A percentile compares a stretch with the other conserved stretches of the same genome.
Conservation (phyloP, 2,888 invertebrate species). For the Invenusta paracnida region DNA sequence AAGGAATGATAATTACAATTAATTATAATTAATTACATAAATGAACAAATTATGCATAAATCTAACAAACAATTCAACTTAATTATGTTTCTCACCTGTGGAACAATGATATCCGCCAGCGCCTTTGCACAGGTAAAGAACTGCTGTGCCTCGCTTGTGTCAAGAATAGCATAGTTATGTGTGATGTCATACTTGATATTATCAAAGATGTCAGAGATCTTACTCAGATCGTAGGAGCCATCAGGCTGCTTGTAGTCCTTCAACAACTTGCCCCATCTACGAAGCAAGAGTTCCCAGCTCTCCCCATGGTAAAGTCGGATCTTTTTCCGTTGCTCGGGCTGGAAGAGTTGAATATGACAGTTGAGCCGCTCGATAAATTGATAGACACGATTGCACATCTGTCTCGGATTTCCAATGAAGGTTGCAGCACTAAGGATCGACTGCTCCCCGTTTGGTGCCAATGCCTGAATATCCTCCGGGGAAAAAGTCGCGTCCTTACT, state of each 20-base stretch:
- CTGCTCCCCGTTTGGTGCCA: slow-evolving; percentile 81
- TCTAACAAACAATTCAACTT: too few species aligned
- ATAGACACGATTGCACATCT: slow-evolving; percentile 85
- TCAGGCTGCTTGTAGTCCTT: slow-evolving; percentile 76
- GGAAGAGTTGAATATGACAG: slow-evolving; percentile 7
- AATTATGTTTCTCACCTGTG: slow-evolving; percentile 72
- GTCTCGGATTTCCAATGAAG: slow-evolving; percentile 89
- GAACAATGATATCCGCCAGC: slow-evolving; percentile 95
- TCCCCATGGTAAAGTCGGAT: slow-evolving; percentile 92
- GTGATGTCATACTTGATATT: slow-evolving; percentile 95
- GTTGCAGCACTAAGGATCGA: slow-evolving; percentile 85
- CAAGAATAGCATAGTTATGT: slow-evolving; percentile 89
- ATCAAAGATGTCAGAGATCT: slow-evolving; percentile 98
- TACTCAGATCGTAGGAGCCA: slow-evolving; percentile 82
- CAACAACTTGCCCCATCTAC: slow-evolving; percentile 94
- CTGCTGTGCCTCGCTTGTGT: slow-evolving; percentile 64
- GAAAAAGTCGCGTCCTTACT: slow-evolving; percentile 83
- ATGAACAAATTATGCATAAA: too few species aligned
- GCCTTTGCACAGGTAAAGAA: slow-evolving; percentile 87
- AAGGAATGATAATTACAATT: too few species aligned
- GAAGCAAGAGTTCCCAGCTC: slow-evolving; percentile 94
- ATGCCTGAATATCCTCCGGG: slow-evolving; percentile 66
- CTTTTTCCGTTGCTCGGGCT: slow-evolving; percentile 64
- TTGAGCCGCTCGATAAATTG: slow-evolving; percentile 72
- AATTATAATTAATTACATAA: too few species aligned